Conservation (phyloP, 2,888 invertebrate genomes). For the Galerucella pusilla region DNA sequence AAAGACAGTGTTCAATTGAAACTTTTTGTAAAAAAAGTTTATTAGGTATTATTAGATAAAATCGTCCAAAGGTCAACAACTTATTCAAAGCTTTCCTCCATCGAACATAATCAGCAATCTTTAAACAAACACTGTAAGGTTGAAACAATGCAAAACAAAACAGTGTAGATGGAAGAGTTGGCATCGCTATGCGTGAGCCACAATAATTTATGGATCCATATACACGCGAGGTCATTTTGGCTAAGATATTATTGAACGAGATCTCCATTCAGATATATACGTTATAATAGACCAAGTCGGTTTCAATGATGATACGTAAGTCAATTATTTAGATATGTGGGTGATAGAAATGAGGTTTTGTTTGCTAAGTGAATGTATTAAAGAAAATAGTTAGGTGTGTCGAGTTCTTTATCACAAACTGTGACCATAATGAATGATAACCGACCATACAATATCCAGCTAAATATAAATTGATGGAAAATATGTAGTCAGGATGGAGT, state of each 20-base stretch:
- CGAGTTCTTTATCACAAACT: too few relatives aligned
- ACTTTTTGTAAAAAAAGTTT: not conserved
- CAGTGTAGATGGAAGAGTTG: constrained; percentile 14
- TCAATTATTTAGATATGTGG: too few relatives aligned
- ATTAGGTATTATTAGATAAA: not conserved
- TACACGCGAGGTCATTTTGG: constrained; percentile 50
- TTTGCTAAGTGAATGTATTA: too few relatives aligned
- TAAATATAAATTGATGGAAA: too few relatives aligned
- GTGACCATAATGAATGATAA: too few relatives aligned
- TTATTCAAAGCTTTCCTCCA: not conserved
- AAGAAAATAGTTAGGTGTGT: too few relatives aligned
- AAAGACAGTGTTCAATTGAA: too few relatives aligned
- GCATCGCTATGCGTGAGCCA: constrained; percentile 38
- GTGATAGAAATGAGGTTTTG: too few relatives aligned
- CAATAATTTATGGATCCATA: constrained; percentile 40
- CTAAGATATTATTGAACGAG: constrained; percentile 50
- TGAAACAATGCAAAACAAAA: constrained; percentile 23
- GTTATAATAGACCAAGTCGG: not conserved
- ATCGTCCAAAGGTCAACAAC: not conserved
- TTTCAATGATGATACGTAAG: not conserved
- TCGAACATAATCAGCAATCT: not conserved
- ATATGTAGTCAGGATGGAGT: too few relatives aligned
- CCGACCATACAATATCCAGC: too few relatives aligned
- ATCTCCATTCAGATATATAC: constrained; percentile 47
- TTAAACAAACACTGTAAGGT: constrained; percentile 9